These are phyloP conservation scores for Garra rufa DNA, from an alignment of 2,113 vertebrate genomes.

Conservation along the genomic window DNA sequence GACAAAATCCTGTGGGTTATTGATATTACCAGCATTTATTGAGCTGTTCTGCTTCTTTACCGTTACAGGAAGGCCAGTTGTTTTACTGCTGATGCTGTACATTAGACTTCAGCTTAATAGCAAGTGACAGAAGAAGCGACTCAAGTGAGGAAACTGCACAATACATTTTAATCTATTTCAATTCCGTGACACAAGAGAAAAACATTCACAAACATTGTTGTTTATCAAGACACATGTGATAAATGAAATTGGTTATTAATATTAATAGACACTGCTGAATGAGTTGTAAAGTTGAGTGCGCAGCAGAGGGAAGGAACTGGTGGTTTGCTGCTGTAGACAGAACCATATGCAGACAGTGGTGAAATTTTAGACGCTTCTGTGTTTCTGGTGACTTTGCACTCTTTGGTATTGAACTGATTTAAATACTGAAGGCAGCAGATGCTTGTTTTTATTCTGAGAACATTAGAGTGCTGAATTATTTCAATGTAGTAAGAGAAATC, in stretches of 20 bases:
- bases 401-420: not conserved
- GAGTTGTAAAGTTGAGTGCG: conserved; percentile 38
- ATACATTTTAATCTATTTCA: not conserved
- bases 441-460: not conserved
- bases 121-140: conserved; percentile 24
- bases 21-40: conserved; percentile 52
- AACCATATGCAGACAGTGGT: not conserved
- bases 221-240: conserved; percentile 43
- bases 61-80: not conserved
- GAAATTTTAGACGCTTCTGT: not conserved
- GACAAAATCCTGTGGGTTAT: conserved; percentile 49
- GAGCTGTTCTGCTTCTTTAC: conserved; percentile 6
- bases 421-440: not conserved
- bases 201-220: conserved; percentile 10
- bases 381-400: conserved; percentile 12
- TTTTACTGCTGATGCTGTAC: conserved; percentile 1
- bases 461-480: too few relatives aligned
- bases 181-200: conserved; percentile 13
- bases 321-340: conserved; percentile 5
- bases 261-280: conserved; percentile 26
- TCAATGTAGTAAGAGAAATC: not conserved
- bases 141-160: not conserved
- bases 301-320: conserved; percentile 1
- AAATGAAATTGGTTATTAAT: conserved; percentile 39
- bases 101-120: not conserved